A percentile compares a stretch with the other conserved stretches of the same genome.
phyloP scores from a whole-genome alignment of 2,797 vertebrate genomes.

The Odontamblyopus rebecca region DNA sequence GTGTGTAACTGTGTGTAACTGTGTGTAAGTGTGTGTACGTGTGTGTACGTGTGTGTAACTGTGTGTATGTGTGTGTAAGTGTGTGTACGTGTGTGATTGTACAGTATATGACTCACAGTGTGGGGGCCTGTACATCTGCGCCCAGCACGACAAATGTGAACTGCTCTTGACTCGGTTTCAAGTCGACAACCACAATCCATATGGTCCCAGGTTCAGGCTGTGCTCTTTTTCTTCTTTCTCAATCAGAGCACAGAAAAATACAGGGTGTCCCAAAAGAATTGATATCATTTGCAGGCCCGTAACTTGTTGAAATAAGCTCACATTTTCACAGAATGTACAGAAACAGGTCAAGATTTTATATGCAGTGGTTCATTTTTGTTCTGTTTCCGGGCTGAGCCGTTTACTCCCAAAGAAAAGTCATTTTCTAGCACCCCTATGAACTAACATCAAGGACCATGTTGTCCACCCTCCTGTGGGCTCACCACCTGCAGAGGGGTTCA shows the following conservation, averaged over 20 bases:
- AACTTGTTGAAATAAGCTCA: too few relatives aligned
- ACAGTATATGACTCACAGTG: conserved; percentile 72
- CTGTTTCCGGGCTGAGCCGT: too few relatives aligned
- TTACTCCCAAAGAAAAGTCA: too few relatives aligned
- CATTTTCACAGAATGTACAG: too few relatives aligned
- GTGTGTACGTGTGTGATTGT: conserved; percentile 34
- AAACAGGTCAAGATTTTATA: too few relatives aligned
- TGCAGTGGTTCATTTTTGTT: too few relatives aligned
- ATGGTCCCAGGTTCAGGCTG: conserved; percentile 59
- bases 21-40: conserved; percentile 18
- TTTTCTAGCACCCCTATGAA: too few relatives aligned
- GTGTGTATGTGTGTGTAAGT: conserved; percentile 11
- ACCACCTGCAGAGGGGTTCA: too few relatives aligned
- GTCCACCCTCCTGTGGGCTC: too few relatives aligned
- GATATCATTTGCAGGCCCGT: too few relatives aligned
- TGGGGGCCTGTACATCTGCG: conserved; percentile 74
- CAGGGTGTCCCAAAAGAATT: too few relatives aligned
- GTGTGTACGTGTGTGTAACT: conserved; percentile 20
- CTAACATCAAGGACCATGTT: too few relatives aligned
- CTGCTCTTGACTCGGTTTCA: conserved; percentile 69
- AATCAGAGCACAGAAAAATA: background rate
- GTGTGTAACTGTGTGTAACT: conserved; percentile 23
- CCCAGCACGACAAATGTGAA: conserved; percentile 70
- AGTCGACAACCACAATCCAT: conserved; percentile 67
- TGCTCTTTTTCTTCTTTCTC: conserved; percentile 15